Conservation (phyloP, 2,797 vertebrate genomes). For the Poecilia gillii region DNA sequence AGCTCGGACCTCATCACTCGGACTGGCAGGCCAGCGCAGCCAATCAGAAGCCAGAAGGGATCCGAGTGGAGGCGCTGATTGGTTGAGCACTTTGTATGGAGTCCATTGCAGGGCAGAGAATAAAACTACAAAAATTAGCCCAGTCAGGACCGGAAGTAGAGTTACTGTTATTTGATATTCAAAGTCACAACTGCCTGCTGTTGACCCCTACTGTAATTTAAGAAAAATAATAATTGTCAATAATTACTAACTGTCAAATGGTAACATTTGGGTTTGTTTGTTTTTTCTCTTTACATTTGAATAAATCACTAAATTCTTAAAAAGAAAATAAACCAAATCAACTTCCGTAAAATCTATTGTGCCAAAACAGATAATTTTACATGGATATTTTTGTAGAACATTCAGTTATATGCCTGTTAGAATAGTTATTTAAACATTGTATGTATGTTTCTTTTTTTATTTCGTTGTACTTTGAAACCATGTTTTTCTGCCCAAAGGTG, state of each 20-base stretch:
- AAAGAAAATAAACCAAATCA: background rate
- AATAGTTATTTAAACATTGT: background rate
- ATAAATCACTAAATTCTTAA: background rate
- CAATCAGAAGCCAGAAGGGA: slow-evolving; percentile 53
- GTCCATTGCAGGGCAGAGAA: slow-evolving; percentile 55
- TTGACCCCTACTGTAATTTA: background rate
- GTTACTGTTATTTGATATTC: background rate
- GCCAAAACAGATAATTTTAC: background rate
- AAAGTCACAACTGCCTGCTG: background rate
- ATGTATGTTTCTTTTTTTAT: background rate
- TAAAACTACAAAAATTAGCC: background rate
- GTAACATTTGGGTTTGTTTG: background rate
- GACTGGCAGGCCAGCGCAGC: slow-evolving; percentile 52
- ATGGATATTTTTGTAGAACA: background rate
- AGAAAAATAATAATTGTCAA: background rate
- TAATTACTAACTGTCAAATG: background rate
- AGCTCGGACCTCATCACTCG: slow-evolving; percentile 36
- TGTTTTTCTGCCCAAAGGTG: background rate
- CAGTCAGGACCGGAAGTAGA: slow-evolving; percentile 18
- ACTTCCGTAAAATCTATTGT: background rate
- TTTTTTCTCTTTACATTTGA: background rate
- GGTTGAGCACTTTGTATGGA: slow-evolving; percentile 51
- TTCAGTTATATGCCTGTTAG: background rate
- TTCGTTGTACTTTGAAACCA: background rate
- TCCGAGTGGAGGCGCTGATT: slow-evolving; percentile 10